Base-by-base conservation (phyloP, 1,140 invertebrate species). In the Hycleus phaleratus region DNA sequence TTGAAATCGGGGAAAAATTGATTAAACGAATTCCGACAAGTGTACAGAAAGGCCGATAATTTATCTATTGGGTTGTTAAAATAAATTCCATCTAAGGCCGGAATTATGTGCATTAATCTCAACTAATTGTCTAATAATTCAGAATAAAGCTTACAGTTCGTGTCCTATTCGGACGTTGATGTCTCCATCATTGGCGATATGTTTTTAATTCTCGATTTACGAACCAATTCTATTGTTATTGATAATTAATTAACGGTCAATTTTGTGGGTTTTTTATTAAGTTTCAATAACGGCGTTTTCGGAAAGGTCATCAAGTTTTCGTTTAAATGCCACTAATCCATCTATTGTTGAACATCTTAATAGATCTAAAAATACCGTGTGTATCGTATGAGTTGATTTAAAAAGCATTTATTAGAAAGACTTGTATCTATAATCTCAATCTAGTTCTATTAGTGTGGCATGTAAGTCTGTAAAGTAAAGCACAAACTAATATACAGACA, bases 101-200 rank as follows among this genome's bases (percentile, higher is more conserved):
- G 56, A 61, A 63, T 66, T 63, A 63, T 64, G 59, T 56, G 61
- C 64, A 66, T 66, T 64, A 64, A 66, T 66, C 59, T 60, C 53
- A 32, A 44, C 57, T 66, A 66, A 66, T 66, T 66, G 62, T 66
- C 59, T 58, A 64, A 66, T 66, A 66, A 66, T 60, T 66, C 61
- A 64, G 59, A 55, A 59, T 56, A 38, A 60, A 60, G 26, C 53
- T 53, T 46, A 44, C 44, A 64, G 59, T 61, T 66, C 64, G 64
- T 66, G 64, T 61, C 56, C 56, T 61, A 46, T 40, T 25, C 40
- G 40, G 58, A 64, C 64, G 56, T 66, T 66, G 64, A 66, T 66
- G 62, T 66, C 64, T 66, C 62, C 64, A 66, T 66, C 53, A 44
- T 26, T 59, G 9, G 40, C 10, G 40, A 9, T 42, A 7, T 42